Evolutionary conservation across 2,888 invertebrate genomes (phyloP), one percentile per base, ranked within the genome.

Genomic region (Deilephila elpenor): DNA sequence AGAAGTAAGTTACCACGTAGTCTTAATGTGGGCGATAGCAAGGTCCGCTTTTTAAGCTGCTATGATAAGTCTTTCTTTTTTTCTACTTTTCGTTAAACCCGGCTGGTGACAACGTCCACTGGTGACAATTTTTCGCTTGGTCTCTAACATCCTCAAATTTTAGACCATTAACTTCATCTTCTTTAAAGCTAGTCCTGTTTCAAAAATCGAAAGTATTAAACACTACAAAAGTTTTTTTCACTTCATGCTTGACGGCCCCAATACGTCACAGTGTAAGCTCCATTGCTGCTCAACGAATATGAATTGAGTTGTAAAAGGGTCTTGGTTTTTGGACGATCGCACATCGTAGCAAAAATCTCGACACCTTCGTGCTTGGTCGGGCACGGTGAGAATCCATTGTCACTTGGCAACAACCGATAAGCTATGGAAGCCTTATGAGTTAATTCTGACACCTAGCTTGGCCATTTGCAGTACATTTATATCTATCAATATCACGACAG

Each of bases 321-420:
- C 34, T n/a, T 56, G 56, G n/a, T 14, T 44, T 3, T 60, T 62
- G 34, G 61, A 62, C 34, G 61, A 62, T 62, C 61, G 34, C 61
- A 32, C 61, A 62, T 32, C 5, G 5, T 19, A 62, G 61, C 61
- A 62, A 61, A 61, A 61, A 61, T 62, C 61, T 62, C 61, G 32
- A 14, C 61, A 32, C 61, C 61, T 62, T 62, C 61, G 34, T 32
- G 34, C 61, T 62, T 32, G 32, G 34, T 19, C 6, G 19, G 32
- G 61, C 61, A 19, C 19, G 19, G 1, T 6, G 32, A 32, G 61
- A n/a, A 17, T 34, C 34, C 32, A 7, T 8, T 32, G 61, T 62
- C 61, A 60, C 29, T 17, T 29, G 17, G 61, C 19, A 34, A 60
- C 29, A 20, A 17, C 29, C 61, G n/a, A 62, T 62, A 34, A 32